These are phyloP conservation scores for Oostethus manadensis DNA, from an alignment of 2,113 vertebrate species.

Conservation along the genomic window DNA sequence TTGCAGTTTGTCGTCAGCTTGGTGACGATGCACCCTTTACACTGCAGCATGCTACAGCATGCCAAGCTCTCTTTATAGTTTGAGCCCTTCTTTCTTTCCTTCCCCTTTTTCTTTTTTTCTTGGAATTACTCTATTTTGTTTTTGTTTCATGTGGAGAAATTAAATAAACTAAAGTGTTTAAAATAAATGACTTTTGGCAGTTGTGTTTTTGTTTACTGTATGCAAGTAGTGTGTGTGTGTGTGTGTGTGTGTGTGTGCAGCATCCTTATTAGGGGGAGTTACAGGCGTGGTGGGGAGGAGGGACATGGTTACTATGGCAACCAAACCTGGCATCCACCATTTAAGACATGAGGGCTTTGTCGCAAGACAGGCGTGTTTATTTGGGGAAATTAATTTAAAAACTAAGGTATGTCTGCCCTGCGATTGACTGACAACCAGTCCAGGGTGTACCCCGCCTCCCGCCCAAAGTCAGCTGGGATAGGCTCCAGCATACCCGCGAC, in stretches of 20 bases:
- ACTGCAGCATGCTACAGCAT: conserved; percentile 70
- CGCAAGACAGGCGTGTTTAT: conserved; percentile 10
- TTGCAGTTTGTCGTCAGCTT: conserved; percentile 46
- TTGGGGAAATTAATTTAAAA: not conserved
- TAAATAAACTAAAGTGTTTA: conserved; percentile 65
- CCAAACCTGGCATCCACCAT: conserved; percentile 33
- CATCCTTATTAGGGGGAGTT: conserved; percentile 42
- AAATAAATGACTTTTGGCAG: conserved; percentile 46
- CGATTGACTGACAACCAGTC: too few relatives aligned
- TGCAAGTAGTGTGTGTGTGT: not conserved
- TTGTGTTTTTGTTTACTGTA: conserved; percentile 34
- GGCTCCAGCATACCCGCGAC: too few relatives aligned
- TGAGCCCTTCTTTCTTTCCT: conserved; percentile 33
- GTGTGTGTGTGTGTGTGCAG: conserved; percentile 6
- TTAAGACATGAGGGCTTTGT: conserved; percentile 17
- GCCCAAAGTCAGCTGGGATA: too few relatives aligned
- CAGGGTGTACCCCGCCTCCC: too few relatives aligned
- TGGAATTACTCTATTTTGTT: conserved; percentile 60
- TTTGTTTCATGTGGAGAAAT: conserved; percentile 68
- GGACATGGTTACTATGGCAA: conserved; percentile 52
- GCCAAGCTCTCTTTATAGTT: conserved; percentile 52
- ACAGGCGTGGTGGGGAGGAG: conserved; percentile 29
- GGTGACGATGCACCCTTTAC: conserved; percentile 48
- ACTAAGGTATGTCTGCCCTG: too few relatives aligned
- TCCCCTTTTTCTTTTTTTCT: conserved; percentile 43